phyloP scores from a whole-genome alignment of 2,113 vertebrate species.

The Pycnonotus jocosus region DNA sequence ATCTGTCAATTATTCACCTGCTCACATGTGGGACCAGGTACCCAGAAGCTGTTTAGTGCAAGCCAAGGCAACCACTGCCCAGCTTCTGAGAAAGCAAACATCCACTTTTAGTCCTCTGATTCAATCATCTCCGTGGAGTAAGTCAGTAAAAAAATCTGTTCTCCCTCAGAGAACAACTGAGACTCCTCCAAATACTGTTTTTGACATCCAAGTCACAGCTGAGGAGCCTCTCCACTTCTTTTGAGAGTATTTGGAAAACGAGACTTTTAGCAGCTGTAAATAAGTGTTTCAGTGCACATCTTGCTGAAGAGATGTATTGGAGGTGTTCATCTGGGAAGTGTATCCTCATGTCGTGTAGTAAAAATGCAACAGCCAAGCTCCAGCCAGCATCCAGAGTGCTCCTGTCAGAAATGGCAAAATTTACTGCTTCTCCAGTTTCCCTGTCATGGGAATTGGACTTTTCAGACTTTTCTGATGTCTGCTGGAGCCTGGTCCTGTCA shows the following conservation, averaged over 20 bases:
- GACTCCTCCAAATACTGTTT: neutral
- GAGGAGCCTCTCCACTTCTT: neutral
- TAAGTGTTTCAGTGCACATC: neutral
- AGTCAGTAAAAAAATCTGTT: neutral
- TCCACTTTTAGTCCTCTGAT: neutral
- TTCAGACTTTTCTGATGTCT: neutral
- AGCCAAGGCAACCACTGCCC: neutral
- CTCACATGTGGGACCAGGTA: conserved; percentile 29
- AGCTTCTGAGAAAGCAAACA: neutral
- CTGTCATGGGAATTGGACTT: neutral
- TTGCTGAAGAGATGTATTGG: neutral
- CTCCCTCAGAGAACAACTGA: neutral
- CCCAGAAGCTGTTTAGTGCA: neutral
- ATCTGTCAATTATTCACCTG: conserved; percentile 58
- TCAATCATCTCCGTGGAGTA: neutral
- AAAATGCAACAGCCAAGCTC: neutral
- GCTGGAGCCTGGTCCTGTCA: neutral
- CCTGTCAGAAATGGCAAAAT: neutral
- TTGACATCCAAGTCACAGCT: neutral
- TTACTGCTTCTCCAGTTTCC: neutral
- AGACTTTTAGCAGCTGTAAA: neutral
- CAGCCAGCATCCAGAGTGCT: neutral
- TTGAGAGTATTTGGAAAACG: neutral
- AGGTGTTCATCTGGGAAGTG: neutral
- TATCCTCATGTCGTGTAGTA: neutral